Evolutionary conservation across 2,113 vertebrate species (phyloP), one percentile per base, ranked within the genome.

Genomic region (Brachyistius frenatus): DNA sequence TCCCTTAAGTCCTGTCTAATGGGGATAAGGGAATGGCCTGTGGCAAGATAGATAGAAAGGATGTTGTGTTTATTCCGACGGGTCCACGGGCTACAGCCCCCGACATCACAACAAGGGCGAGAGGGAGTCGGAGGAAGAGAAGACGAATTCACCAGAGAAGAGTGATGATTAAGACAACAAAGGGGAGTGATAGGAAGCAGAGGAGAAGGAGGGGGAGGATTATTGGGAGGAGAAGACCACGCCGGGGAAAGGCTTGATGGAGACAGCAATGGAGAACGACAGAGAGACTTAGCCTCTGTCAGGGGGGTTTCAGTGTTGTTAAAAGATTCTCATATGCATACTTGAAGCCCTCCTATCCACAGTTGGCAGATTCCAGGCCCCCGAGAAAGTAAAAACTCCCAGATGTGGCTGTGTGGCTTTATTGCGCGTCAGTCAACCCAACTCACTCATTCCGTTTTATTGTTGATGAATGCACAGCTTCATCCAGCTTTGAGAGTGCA

Each of bases 11-110:
- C 76, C 72, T 80, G 86, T 90, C 84, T 89, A 70, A 82, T 85
- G 85, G 84, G 89, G 85, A 92, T 90, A 80, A 90, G 78, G 66
- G 78, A 85, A 77, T 64, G 61, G 88, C 91, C 77, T 52, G 57
- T 85, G 77, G 91, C 85, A 66, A 87, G 37, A 76, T 14, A 79
- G 85, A 89, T 76, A 64, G 67, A 77, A 23, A 53, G 72, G 69
- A 80, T 86, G 83, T 55, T 80, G 53, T 78, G 83, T 86, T 91
- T 84, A 80, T 84, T 84, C 76, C 65, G 11, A 77, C n/a, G 7
- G 64, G 71, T 80, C 73, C 77, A 84, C 23, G 1, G 80, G 81
- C 74, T 83, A 57, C 70, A 85, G 66, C 49, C 78, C 23, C 69
- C 73, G 66, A 81, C 78, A 82, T 88, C 78, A 73, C 60, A 76